These are phyloP conservation scores for Falco cherrug DNA, from an alignment of 2,797 vertebrate species.

Conservation along the genomic window DNA sequence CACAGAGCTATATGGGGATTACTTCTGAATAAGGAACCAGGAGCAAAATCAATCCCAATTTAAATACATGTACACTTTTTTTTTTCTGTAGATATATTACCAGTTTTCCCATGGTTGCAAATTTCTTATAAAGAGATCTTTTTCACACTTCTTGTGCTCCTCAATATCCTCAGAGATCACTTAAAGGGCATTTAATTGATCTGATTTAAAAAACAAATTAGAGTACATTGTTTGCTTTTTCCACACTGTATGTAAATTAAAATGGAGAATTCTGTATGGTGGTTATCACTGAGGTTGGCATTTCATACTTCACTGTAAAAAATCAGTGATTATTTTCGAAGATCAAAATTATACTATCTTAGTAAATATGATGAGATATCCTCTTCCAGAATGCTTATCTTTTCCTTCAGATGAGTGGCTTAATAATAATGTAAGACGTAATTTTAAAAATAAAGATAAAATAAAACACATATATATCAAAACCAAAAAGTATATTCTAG, in stretches of 20 bases:
- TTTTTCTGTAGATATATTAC: neutral
- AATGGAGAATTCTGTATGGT: neutral
- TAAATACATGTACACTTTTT: neutral
- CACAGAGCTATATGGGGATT: neutral
- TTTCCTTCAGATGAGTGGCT: conserved; percentile 1
- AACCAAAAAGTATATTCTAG: neutral
- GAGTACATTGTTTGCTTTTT: neutral
- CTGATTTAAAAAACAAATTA: neutral
- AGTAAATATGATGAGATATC: conserved; percentile 15
- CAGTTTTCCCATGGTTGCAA: neutral
- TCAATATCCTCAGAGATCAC: neutral
- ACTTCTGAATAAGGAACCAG: neutral
- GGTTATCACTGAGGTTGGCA: conserved; percentile 19
- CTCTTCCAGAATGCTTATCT: neutral
- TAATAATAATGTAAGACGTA: conserved; percentile 26
- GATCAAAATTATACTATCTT: conserved; percentile 35
- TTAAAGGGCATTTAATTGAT: conserved; percentile 9
- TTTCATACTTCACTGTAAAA: conserved; percentile 40
- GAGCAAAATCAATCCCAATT: neutral
- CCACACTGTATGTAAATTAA: conserved; percentile 20
- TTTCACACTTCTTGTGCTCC: neutral
- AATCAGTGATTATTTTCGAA: conserved; percentile 31
- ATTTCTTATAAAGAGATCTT: neutral
- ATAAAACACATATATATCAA: neutral
- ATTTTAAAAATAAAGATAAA: conserved; percentile 32